Base-by-base conservation (phyloP, 2,888 invertebrate genomes). In the Hyles lineata region DNA sequence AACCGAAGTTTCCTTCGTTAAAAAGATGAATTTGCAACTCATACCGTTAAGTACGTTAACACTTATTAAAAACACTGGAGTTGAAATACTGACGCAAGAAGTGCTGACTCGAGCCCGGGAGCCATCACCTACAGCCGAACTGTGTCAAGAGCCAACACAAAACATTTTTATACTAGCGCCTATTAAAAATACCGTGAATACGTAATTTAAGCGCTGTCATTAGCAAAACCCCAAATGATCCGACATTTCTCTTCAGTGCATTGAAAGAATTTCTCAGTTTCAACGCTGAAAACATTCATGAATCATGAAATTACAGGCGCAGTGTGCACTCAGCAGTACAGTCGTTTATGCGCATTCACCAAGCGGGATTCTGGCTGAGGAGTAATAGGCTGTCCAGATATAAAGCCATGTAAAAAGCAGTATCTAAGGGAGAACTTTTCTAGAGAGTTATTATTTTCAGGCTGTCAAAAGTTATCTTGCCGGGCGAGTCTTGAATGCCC, bases 321-420 rank as follows among this genome's bases (percentile, higher is more conserved):
- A 63, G 43, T 5, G 21, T 63, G 63, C 43, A 67, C 67, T 67
- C 67, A 17, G 43, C n/a, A n/a, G 50, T 50, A 35, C 63, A 67
- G 23, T 67, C 50, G 50, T 67, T 67, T 67, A 67, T 67, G 67
- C 23, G 23, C 67, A 67, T 67, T 67, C 67, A 67, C 43, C 50
- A 23, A 62, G 50, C 50, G 23, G 17, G 50, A 25, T 23, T 50
- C 50, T 21, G 15, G 23, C 50, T 67, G 43, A 67, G 43, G 43
- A 25, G 35, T 23, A 67, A 23, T 67, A 67, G 5, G 43, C 17
- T 23, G 43, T 67, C 7, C 50, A 67, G 67, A 67, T 67, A 50
- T 25, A 67, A 67, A 67, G 63, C 21, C 23, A 67, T 67, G 43
- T 43, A 43, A 43, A 67, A 23, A 67, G 67, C 23, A 67, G 17